phyloP scores from a whole-genome alignment of 2,888 invertebrate species.

The Theretra japonica region DNA sequence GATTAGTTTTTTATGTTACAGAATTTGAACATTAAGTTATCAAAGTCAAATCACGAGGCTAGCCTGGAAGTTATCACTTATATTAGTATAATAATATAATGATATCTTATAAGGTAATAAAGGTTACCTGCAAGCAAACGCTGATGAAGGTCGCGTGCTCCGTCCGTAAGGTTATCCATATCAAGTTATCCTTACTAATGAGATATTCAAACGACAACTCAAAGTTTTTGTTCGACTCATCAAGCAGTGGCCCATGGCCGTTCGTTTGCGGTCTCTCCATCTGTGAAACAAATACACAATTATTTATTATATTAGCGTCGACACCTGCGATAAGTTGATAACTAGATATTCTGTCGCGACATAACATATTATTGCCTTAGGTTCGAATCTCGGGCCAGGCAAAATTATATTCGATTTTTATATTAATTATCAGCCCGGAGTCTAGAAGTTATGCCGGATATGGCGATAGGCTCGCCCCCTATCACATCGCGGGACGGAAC shows the following conservation, averaged over 20 bases:
- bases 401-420: no score
- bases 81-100: not conserved
- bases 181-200: constrained; percentile 94
- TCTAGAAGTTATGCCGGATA: no score
- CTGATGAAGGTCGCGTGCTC: constrained; percentile 98
- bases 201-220: constrained; percentile 98
- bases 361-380: no score
- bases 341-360: no score
- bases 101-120: not conserved
- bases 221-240: constrained; percentile 82
- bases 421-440: no score
- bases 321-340: no score
- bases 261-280: constrained; percentile 67
- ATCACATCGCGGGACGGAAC: no score
- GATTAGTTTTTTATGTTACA: no score
- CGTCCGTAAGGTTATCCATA: constrained; percentile 97
- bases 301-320: not conserved
- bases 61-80: not conserved
- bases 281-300: constrained; percentile 51
- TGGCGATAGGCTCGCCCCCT: no score
- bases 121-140: constrained; percentile 91
- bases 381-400: no score
- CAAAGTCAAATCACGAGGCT: not conserved
- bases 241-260: constrained; percentile 69
- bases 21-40: not conserved